Evolutionary conservation across 2,113 vertebrate genomes (phyloP), one percentile per base, ranked within the genome.

Genomic region (Pseudopodoces humilis): DNA sequence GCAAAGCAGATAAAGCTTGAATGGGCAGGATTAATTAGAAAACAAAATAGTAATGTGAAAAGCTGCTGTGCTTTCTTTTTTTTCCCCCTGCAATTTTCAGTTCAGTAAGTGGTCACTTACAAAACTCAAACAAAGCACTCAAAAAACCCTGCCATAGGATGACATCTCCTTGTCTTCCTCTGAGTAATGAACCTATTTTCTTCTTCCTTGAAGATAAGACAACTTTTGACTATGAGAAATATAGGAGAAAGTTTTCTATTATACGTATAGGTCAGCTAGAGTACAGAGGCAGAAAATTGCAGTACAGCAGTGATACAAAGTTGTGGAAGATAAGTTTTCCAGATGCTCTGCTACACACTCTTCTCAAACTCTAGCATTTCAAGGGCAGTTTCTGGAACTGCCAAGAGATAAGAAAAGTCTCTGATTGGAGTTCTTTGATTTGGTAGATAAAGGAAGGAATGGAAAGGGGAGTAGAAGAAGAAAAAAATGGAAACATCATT

Each of bases 111-210:
- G 84, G 67, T 72, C 69, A 84, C 91, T 94, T 91, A 83, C 1
- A 92, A 91, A 95, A 75, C 31, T 68, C 69, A 92, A 92, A 91
- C 72, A 95, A 71, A 94, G 52, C 91, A 46, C 72, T 86, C 70
- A 64, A 65, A 88, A 88, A 82, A 39, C 28, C 76, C 50, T 44
- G 62, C 93, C 49, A 69, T 12, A 16, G 80, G 58, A 79, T 90
- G 90, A 95, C 90, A 85, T 63, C 85, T 69, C 84, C 87, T 86
- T 87, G 64, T 92, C 91, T 80, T 10, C 64, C 93, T 71, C 79
- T 95, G 95, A 97, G 93, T 95, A 96, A 97, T 95, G 96, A 97
- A 95, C 83, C 93, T 94, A 97, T 97, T 95, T 96, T 92, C 92
- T 94, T 53, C 75, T 81, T 79, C 75, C 58, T 69, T 75, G 93